Percentiles rank a stretch among this genome's conserved stretches.
phyloP scores from a whole-genome alignment of 2,113 vertebrate species.

The Xenopus tropicalis region DNA sequence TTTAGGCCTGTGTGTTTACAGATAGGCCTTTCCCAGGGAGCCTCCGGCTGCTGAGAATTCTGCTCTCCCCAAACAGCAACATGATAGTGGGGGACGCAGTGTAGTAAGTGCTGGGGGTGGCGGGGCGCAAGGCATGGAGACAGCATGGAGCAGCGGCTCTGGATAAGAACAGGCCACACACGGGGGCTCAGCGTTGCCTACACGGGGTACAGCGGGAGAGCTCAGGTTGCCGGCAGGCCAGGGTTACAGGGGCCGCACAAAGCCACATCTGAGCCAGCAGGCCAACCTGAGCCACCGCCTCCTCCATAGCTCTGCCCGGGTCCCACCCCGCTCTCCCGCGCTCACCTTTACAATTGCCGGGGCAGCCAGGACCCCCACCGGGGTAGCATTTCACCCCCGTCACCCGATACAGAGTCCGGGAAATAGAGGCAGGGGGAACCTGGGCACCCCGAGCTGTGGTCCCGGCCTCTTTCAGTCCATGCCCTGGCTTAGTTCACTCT shows the following conservation, averaged over 20 bases:
- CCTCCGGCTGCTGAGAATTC: too few species aligned
- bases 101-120: too few species aligned
- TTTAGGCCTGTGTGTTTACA: too few species aligned
- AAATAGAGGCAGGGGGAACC: constrained; percentile 10
- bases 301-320: constrained; percentile 27
- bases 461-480: constrained; percentile 17
- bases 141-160: too few species aligned
- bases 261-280: constrained; percentile 45
- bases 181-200: too few species aligned
- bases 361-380: constrained; percentile 19
- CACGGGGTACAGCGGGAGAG: too few species aligned
- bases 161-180: too few species aligned
- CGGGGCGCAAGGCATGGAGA: too few species aligned
- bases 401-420: constrained; percentile 26
- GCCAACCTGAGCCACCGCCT: neutral
- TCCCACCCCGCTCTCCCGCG: neutral
- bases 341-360: constrained; percentile 31
- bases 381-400: constrained; percentile 28
- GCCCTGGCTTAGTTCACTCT: constrained; percentile 13
- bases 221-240: constrained; percentile 39
- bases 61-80: too few species aligned
- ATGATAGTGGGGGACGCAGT: too few species aligned
- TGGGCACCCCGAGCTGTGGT: constrained; percentile 44
- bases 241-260: constrained; percentile 41
- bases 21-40: too few species aligned